Evolutionary conservation across 2,888 invertebrate species (phyloP).

Genomic region (Lithosia quadra): DNA sequence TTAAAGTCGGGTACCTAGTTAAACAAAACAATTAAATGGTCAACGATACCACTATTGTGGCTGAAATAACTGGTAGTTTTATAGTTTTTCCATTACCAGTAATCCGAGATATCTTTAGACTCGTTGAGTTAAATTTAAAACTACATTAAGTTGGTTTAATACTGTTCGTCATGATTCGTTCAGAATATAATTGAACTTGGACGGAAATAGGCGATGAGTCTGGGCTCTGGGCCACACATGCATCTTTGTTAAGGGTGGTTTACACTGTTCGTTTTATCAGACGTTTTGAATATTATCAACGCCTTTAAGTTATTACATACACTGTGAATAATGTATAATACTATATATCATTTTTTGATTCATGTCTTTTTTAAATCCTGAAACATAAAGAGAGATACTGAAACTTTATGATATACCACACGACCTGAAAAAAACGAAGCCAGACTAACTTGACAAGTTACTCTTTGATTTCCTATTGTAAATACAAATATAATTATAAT

Average conservation of each 20-base stretch:
- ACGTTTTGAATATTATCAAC: not conserved
- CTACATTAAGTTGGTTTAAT: conserved; percentile 58
- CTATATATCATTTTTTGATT: not conserved
- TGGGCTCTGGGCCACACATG: conserved; percentile 23
- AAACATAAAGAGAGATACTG: not conserved
- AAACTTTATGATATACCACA: not conserved
- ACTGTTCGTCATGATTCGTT: conserved; percentile 47
- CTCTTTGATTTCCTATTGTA: too few relatives aligned
- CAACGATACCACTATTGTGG: conserved; percentile 18
- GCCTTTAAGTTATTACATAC: not conserved
- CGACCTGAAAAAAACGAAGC: too few relatives aligned
- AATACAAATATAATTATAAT: too few relatives aligned
- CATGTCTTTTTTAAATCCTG: not conserved
- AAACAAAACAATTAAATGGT: conserved; percentile 28
- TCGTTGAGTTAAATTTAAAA: conserved; percentile 60
- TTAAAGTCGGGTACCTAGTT: not conserved
- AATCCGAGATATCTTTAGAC: conserved; percentile 57
- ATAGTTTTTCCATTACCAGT: conserved; percentile 51
- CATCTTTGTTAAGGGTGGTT: conserved; percentile 6
- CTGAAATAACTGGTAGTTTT: conserved; percentile 37
- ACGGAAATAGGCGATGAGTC: conserved; percentile 48
- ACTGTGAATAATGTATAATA: not conserved
- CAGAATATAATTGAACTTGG: conserved; percentile 59
- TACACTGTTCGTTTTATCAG: not conserved
- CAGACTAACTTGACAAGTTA: too few relatives aligned